Base-by-base conservation (phyloP, 37 sponge, comb jelly and placozoan genomes). In the Ephydatia muelleri region DNA sequence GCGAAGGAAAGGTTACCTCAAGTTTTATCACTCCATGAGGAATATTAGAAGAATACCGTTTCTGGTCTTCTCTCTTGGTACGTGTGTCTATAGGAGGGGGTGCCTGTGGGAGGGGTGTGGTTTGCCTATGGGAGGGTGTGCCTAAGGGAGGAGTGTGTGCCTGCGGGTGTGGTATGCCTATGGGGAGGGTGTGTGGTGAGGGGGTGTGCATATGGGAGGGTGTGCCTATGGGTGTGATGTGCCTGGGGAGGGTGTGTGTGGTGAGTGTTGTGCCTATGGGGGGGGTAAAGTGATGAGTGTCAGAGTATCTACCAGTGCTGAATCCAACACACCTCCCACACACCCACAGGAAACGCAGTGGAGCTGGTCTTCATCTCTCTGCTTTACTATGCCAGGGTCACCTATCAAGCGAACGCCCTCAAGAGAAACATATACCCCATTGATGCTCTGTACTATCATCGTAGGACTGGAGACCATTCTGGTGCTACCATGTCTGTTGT, bases 1-100 rank as follows among this genome's bases (percentile, higher is more conserved):
- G 25, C 77, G 96, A 0, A 86, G 83, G 69, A 84, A 85, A 38
- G 96, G 96, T 68, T 95, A 95, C 68, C 88, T 95, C 69, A 90
- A 86, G 47, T 93, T 92, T 72, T 95, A 95, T 47, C 76, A 91
- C 3, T 67, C 70, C 57, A 93, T 88, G 82, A 86, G 86, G 80
- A 89, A 90, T 31, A 22, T 95, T 30, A 66, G 96, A 38, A 80
- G 96, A 23, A 69, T 95, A 12, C 96, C 96, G 2, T 87, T 95
- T 39, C 32, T 88, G 68, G 76, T 88, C 2, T 75, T 90, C 28
- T 95, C 96, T 23, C 8, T 79, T 66, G 89, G 93, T 80, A 65
- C 47, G 83, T 69, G 70, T n/a, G 34, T 5, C 8, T 8, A 11
- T 4, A 43, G 47, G 47, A n/a, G n/a, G n/a, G n/a, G n/a, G n/a